These are phyloP conservation scores for Neoniphon sammara DNA, from an alignment of 2,797 vertebrate species.

Conservation along the genomic window DNA sequence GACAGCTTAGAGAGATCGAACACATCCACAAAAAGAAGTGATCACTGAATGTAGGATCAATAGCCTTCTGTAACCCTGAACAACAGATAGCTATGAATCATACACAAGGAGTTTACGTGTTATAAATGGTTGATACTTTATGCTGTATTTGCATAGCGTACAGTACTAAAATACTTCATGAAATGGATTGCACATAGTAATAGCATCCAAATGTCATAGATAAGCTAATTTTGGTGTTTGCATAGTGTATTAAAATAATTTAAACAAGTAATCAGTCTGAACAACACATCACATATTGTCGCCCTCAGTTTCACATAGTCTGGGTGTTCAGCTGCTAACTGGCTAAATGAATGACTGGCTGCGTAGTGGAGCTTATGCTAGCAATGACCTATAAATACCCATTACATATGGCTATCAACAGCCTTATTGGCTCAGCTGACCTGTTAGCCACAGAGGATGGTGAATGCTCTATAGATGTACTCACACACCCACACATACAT, in stretches of 20 bases:
- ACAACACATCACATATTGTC: background rate
- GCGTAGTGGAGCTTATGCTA: slow-evolving; percentile 33
- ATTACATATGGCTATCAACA: slow-evolving; percentile 53
- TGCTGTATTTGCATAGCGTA: no score
- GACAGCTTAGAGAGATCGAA: background rate
- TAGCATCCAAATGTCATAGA: background rate
- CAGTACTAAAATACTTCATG: background rate
- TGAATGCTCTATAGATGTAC: slow-evolving; percentile 4
- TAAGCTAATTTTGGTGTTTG: background rate
- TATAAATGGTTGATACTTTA: no score
- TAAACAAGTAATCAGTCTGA: no score
- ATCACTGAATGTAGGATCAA: slow-evolving; percentile 27
- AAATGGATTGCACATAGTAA: background rate
- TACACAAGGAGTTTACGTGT: no score
- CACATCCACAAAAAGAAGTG: slow-evolving; percentile 8
- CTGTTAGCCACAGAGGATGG: slow-evolving; percentile 19
- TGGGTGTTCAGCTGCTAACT: slow-evolving; percentile 67
- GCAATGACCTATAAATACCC: slow-evolving; percentile 69
- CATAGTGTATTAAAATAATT: background rate
- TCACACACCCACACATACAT: slow-evolving; percentile 10
- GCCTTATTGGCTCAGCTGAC: slow-evolving; percentile 32
- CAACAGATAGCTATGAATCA: background rate
- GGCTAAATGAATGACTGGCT: slow-evolving; percentile 51
- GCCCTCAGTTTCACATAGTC: slow-evolving; percentile 64
- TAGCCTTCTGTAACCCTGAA: slow-evolving; percentile 16